A percentile compares a stretch with the other conserved stretches of the same genome.
phyloP scores from a whole-genome alignment of 2,888 invertebrate genomes.

The Tridacna crocea region DNA sequence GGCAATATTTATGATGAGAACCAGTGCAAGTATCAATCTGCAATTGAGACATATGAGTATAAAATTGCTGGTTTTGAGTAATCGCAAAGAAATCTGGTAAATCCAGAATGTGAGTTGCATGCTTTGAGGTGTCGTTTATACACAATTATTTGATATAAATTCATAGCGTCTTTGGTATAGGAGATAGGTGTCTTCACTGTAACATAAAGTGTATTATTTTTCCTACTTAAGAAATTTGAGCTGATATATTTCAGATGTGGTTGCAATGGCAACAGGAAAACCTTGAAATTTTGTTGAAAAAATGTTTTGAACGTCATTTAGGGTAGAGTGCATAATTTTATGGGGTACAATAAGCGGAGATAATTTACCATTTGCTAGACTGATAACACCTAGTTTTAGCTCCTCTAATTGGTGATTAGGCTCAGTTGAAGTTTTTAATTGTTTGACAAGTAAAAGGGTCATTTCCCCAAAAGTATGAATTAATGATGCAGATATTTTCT shows the following conservation, averaged over 20 bases:
- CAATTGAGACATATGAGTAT: constrained; percentile 19
- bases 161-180: constrained; percentile 27
- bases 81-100: constrained; percentile 42
- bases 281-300: constrained; percentile 21
- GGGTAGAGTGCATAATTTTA: constrained; percentile 4
- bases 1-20: constrained; percentile 12
- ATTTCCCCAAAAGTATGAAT: constrained; percentile 21
- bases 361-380: constrained; percentile 33
- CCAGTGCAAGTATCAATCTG: constrained; percentile 31
- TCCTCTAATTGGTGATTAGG: constrained; percentile 32
- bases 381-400: constrained; percentile 18
- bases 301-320: constrained; percentile 25
- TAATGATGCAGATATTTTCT: not conserved
- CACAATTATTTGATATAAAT: constrained; percentile 43
- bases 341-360: constrained; percentile 31
- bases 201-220: constrained; percentile 26
- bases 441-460: not conserved
- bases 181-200: constrained; percentile 45
- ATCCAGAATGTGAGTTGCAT: constrained; percentile 48
- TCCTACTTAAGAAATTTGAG: constrained; percentile 27
- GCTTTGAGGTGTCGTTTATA: constrained; percentile 44
- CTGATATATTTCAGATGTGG: constrained; percentile 25
- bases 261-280: constrained; percentile 20
- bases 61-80: constrained; percentile 43
- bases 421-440: constrained; percentile 15